phyloP scores from a whole-genome alignment of 2,797 vertebrate species.

The Ctenosaura bakeri region DNA sequence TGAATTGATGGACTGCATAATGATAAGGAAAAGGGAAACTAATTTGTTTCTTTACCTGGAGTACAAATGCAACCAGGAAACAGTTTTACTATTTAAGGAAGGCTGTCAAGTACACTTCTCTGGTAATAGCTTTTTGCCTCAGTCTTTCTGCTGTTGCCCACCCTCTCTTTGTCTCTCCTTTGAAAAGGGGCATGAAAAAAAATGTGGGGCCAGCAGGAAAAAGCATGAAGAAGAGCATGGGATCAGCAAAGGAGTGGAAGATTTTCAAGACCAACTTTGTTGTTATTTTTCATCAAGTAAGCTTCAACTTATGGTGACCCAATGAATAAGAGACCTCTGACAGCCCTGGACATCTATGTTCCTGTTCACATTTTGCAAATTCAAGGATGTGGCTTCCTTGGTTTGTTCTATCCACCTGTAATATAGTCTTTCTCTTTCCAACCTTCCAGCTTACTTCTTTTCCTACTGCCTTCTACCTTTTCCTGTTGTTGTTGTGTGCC shows the following conservation, averaged over 20 bases:
- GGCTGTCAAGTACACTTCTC: not conserved
- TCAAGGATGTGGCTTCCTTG: too few relatives aligned
- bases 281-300: too few relatives aligned
- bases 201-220: not conserved
- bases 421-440: too few relatives aligned
- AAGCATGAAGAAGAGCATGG: not conserved
- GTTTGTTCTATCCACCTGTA: too few relatives aligned
- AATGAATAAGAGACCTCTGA: not conserved
- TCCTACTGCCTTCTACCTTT: too few relatives aligned
- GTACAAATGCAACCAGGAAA: not conserved
- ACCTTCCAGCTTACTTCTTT: too few relatives aligned
- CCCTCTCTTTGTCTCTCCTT: not conserved
- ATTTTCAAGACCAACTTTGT: too few relatives aligned
- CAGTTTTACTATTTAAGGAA: not conserved
- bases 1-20: not conserved
- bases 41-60: conserved; percentile 23
- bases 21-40: not conserved
- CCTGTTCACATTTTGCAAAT: too few relatives aligned
- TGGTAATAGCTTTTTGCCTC: not conserved
- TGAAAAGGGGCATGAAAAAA: not conserved
- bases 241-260: not conserved
- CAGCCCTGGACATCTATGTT: too few relatives aligned
- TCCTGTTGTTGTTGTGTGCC: too few relatives aligned
- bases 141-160: not conserved
- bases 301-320: not conserved